Evolutionary conservation across 1,140 invertebrate genomes (phyloP).

Genomic region (Ips nitidus): DNA sequence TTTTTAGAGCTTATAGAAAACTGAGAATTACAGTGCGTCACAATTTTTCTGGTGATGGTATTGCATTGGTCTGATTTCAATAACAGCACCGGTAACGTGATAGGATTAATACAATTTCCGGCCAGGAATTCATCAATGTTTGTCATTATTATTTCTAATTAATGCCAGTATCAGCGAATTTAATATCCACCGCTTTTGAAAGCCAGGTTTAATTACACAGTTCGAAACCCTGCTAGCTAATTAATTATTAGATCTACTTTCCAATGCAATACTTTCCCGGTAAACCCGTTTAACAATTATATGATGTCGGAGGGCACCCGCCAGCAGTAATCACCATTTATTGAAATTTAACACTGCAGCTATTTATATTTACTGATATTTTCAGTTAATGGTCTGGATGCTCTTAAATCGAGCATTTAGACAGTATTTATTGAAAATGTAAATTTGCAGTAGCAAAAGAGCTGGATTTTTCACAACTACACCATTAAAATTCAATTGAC

Average conservation of each 20-base stretch:
- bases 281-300: not conserved
- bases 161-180: not conserved
- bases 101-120: too few species aligned
- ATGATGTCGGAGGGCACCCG: conserved; percentile 16
- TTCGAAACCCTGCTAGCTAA: not conserved
- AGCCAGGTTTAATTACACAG: conserved; percentile 5
- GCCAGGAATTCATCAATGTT: conserved; percentile 3
- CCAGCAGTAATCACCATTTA: conserved; percentile 13
- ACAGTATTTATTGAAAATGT: too few species aligned
- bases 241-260: not conserved
- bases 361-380: not conserved
- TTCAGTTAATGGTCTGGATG: too few species aligned
- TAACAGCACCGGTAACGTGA: too few species aligned
- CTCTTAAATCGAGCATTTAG: too few species aligned
- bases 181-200: conserved; percentile 11
- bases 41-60: conserved; percentile 27
- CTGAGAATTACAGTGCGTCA: conserved; percentile 11
- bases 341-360: conserved; percentile 3
- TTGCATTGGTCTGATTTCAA: conserved; percentile 15
- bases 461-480: too few species aligned
- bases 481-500: too few species aligned
- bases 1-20: conserved; percentile 20
- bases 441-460: too few species aligned
- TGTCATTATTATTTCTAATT: conserved; percentile 11
- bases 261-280: conserved; percentile 6